A percentile compares a stretch with the other conserved stretches of the same genome.
Conservation (phyloP, 2,888 invertebrate species). For the Lepas anatifera region DNA sequence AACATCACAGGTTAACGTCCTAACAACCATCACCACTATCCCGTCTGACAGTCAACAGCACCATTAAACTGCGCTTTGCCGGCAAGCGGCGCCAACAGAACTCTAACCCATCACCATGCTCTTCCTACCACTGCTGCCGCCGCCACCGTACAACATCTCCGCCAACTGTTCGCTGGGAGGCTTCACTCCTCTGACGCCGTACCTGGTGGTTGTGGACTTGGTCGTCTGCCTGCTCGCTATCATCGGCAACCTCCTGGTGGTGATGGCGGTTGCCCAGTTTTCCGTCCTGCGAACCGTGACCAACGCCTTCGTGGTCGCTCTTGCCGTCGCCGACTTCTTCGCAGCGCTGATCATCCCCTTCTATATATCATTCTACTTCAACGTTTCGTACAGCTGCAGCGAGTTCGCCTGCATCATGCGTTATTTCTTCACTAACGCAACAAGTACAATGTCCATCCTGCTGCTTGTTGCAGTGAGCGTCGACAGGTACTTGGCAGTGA, state of each 20-base stretch:
- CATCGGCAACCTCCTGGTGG: constrained; percentile 23
- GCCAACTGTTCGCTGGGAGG: not conserved
- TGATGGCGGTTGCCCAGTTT: constrained; percentile 21
- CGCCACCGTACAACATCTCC: not conserved
- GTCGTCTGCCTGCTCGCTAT: constrained; percentile 16
- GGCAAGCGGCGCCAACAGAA: no score
- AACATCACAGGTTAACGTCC: no score
- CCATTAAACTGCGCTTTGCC: no score
- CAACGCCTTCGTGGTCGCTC: constrained; percentile 26
- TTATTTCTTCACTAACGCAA: constrained; percentile 24
- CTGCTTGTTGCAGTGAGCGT: constrained; percentile 26
- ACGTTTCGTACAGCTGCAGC: constrained; percentile 21
- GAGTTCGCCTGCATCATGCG: constrained; percentile 21
- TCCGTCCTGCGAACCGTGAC: constrained; percentile 24
- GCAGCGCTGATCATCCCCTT: constrained; percentile 26
- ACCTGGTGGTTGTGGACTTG: not conserved
- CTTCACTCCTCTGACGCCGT: not conserved
- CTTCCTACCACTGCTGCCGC: not conserved
- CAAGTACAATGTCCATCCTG: constrained; percentile 26
- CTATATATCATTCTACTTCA: constrained; percentile 28
- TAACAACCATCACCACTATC: no score
- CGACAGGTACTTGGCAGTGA: constrained; percentile 26
- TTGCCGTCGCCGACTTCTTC: constrained; percentile 26
- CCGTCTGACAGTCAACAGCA: no score
- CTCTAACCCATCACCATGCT: not conserved